These are phyloP conservation scores for Nemoura dubitans DNA, from an alignment of 2,888 invertebrate species.

Conservation along the genomic window DNA sequence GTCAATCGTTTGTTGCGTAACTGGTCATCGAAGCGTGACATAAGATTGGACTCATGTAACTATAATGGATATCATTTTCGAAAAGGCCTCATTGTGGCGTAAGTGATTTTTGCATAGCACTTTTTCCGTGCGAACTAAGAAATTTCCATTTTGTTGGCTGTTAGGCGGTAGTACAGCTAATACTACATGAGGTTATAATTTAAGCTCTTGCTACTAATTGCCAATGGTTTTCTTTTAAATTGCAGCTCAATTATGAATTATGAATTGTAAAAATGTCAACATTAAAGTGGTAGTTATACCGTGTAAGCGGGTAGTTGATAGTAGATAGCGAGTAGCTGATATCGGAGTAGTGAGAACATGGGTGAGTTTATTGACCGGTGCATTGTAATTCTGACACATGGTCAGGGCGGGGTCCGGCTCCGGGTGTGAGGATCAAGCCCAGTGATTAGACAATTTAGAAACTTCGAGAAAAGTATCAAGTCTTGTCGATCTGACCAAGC, in stretches of 20 bases:
- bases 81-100: neutral
- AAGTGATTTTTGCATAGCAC: neutral
- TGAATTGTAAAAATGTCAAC: neutral
- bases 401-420: neutral
- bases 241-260: neutral
- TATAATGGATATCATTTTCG: constrained; percentile 2
- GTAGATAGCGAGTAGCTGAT: no score
- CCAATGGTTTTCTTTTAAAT: neutral
- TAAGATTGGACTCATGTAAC: neutral
- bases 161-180: neutral
- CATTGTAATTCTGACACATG: neutral
- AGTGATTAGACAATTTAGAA: constrained; percentile 5
- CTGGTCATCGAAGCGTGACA: neutral
- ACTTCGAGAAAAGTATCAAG: neutral
- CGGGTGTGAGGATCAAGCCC: neutral
- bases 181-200: neutral
- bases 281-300: neutral
- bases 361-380: neutral
- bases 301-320: neutral
- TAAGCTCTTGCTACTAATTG: neutral
- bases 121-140: neutral
- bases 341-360: neutral
- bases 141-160: neutral
- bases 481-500: constrained; percentile 5
- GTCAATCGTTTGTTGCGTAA: neutral